A percentile compares a stretch with the other conserved stretches of the same genome.
Evolutionary conservation across 2,888 invertebrate species (phyloP).

Genomic region (Tachina lurida): DNA sequence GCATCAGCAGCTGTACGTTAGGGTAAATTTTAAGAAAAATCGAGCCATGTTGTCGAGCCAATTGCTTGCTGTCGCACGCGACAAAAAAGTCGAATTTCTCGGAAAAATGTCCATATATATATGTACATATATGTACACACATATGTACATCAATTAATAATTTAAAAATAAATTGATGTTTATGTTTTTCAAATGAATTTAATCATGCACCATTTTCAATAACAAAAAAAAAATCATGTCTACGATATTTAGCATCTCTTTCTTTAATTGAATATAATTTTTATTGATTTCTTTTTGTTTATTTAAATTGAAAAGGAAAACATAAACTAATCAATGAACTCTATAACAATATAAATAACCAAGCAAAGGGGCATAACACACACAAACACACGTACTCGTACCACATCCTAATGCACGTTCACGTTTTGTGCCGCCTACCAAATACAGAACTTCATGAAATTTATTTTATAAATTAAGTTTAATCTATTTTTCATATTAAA

Average conservation of each 20-base stretch:
- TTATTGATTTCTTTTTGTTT: conserved; percentile 26
- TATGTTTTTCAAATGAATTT: conserved; percentile 45
- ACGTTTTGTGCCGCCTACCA: conserved; percentile 44
- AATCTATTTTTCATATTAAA: conserved; percentile 54
- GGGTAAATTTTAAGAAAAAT: too few relatives aligned
- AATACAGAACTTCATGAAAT: conserved; percentile 65
- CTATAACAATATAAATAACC: conserved; percentile 32
- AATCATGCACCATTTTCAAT: not conserved
- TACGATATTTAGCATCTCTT: not conserved
- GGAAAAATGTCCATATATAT: too few relatives aligned
- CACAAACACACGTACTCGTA: not conserved
- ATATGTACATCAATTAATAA: not conserved
- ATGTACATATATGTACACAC: too few relatives aligned
- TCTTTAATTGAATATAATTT: conserved; percentile 13
- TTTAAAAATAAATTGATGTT: not conserved
- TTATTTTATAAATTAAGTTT: conserved; percentile 51
- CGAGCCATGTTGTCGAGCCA: too few relatives aligned
- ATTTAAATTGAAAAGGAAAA: conserved; percentile 1
- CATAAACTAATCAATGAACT: conserved; percentile 44
- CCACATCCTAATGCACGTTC: conserved; percentile 22
- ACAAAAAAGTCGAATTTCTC: too few relatives aligned
- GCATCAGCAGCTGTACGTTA: too few relatives aligned
- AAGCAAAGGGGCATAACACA: not conserved
- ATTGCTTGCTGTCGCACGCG: too few relatives aligned
- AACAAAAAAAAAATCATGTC: not conserved